Conservation (phyloP, 1,140 invertebrate genomes). For the Nixonia krombeini region DNA sequence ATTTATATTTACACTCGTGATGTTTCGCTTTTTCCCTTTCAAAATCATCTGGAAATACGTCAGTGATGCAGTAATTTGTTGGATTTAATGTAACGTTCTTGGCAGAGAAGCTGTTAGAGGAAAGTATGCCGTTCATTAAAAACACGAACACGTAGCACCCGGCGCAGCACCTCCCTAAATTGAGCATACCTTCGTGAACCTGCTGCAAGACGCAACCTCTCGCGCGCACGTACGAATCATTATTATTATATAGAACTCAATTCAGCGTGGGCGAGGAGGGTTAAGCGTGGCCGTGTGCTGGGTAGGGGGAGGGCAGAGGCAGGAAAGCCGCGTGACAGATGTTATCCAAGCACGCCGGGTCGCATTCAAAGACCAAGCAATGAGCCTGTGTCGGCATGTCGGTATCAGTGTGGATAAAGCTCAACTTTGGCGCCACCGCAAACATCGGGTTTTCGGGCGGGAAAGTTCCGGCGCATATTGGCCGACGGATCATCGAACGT, state of each 20-base stretch:
- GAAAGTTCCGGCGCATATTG: neutral
- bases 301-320: too few relatives aligned
- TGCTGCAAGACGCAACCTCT: constrained; percentile 22
- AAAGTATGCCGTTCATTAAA: too few relatives aligned
- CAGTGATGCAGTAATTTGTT: too few relatives aligned
- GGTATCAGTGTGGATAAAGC: constrained; percentile 16
- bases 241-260: constrained; percentile 50
- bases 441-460: neutral
- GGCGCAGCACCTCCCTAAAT: too few relatives aligned
- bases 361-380: constrained; percentile 35
- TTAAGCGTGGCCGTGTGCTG: constrained; percentile 29
- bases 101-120: too few relatives aligned
- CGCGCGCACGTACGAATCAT: constrained; percentile 35
- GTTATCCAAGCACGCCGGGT: constrained; percentile 37
- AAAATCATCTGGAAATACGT: too few relatives aligned
- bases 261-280: constrained; percentile 42
- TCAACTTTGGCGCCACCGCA: neutral
- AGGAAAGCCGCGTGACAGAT: constrained; percentile 43
- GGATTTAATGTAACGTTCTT: too few relatives aligned
- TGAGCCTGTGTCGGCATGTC: constrained; percentile 26
- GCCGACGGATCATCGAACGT: neutral
- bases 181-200: constrained; percentile 7
- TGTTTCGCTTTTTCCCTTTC: too few relatives aligned
- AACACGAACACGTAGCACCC: too few relatives aligned
- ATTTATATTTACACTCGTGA: too few relatives aligned